These are phyloP conservation scores for Falco peregrinus DNA, from an alignment of 2,797 vertebrate species.

Conservation along the genomic window DNA sequence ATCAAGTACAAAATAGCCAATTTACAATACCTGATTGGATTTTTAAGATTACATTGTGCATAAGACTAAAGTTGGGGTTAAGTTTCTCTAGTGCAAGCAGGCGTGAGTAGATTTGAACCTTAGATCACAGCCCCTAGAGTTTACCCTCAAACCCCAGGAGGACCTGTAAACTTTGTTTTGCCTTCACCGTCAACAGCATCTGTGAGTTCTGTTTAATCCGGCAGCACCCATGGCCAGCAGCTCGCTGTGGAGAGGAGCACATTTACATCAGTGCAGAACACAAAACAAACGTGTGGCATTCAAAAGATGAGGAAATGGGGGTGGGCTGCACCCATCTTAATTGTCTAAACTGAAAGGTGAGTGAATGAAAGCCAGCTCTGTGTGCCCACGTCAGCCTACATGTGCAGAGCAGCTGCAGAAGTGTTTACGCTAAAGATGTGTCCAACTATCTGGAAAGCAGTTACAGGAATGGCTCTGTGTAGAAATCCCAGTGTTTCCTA, in stretches of 20 bases:
- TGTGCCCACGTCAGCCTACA: not conserved
- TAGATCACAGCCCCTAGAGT: constrained; percentile 6
- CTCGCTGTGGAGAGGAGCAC: not conserved
- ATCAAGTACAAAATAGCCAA: constrained; percentile 62
- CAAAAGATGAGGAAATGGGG: constrained; percentile 3
- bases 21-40: constrained; percentile 61
- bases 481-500: constrained; percentile 1
- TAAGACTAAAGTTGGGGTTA: constrained; percentile 53
- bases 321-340: constrained; percentile 36
- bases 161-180: constrained; percentile 35
- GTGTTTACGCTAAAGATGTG: constrained; percentile 49
- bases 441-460: constrained; percentile 47
- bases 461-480: not conserved
- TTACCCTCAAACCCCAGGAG: constrained; percentile 20
- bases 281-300: constrained; percentile 37
- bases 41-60: constrained; percentile 64
- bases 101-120: constrained; percentile 22
- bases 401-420: constrained; percentile 54
- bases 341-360: constrained; percentile 62
- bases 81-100: constrained; percentile 55
- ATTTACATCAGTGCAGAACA: constrained; percentile 36
- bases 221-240: constrained; percentile 4
- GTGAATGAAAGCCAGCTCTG: constrained; percentile 45
- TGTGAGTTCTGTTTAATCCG: not conserved
- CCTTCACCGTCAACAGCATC: not conserved